Percentiles rank a stretch among this genome's conserved stretches.
These are phyloP conservation scores for Chironomus striatipennis DNA, from an alignment of 1,140 invertebrate species.

Conservation along the genomic window DNA sequence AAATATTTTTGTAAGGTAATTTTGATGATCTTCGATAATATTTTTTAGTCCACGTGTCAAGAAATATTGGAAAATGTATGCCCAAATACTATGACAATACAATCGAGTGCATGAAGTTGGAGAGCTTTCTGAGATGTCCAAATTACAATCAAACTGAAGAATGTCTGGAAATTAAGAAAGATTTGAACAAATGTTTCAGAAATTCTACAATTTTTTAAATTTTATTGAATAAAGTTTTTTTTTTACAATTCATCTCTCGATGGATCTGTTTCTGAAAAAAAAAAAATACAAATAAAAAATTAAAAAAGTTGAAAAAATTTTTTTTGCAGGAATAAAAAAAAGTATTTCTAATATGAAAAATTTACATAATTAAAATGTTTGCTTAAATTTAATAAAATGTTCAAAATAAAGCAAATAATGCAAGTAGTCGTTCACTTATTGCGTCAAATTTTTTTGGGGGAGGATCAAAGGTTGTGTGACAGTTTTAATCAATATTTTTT, in stretches of 20 bases:
- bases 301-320: no score
- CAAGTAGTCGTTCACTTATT: no score
- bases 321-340: no score
- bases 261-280: not conserved
- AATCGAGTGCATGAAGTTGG: not conserved
- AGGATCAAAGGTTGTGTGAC: no score
- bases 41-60: not conserved
- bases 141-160: constrained; percentile 3
- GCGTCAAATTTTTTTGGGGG: no score
- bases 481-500: no score
- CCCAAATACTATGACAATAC: not conserved
- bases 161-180: not conserved
- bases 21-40: not conserved
- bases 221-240: not conserved
- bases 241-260: not conserved
- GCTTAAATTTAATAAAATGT: no score
- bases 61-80: not conserved
- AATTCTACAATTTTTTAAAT: not conserved
- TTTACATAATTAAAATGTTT: no score
- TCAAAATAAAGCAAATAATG: no score
- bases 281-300: not conserved
- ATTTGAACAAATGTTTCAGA: not conserved
- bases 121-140: not conserved
- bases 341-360: no score
- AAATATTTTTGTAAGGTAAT: not conserved